Evolutionary conservation across 2,113 vertebrate genomes (phyloP).

Genomic region (Serinus canaria): DNA sequence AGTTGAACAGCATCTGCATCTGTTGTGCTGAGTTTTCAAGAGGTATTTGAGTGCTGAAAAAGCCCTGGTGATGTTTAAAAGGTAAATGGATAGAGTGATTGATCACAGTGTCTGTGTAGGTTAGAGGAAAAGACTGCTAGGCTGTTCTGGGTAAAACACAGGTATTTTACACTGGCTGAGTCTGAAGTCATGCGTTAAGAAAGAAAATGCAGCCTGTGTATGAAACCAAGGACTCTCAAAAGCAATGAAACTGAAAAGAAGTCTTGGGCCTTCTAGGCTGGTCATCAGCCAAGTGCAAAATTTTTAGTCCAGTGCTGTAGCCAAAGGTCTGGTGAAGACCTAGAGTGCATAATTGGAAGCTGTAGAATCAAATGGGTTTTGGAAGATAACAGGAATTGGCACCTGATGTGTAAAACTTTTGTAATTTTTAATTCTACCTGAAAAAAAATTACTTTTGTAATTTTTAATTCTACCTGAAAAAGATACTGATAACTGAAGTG

Average conservation of each 20-base stretch:
- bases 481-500: neutral
- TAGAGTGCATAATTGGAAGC: neutral
- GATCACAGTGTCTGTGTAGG: neutral
- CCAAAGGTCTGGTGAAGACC: neutral
- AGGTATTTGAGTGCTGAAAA: neutral
- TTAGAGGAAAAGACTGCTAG: neutral
- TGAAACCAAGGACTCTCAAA: neutral
- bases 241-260: neutral
- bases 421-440: neutral
- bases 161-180: neutral
- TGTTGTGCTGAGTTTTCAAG: neutral
- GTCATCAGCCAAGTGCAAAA: neutral
- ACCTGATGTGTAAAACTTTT: neutral
- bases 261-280: neutral
- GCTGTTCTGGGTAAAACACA: neutral
- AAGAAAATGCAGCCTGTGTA: neutral
- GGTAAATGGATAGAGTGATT: neutral
- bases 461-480: neutral
- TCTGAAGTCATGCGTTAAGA: neutral
- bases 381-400: neutral
- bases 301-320: neutral
- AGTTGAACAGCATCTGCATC: neutral
- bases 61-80: neutral
- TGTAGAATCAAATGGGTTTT: neutral
- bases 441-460: too few species aligned